phyloP scores from a whole-genome alignment of 2,797 vertebrate species.

The Bradypodion pumilum region DNA sequence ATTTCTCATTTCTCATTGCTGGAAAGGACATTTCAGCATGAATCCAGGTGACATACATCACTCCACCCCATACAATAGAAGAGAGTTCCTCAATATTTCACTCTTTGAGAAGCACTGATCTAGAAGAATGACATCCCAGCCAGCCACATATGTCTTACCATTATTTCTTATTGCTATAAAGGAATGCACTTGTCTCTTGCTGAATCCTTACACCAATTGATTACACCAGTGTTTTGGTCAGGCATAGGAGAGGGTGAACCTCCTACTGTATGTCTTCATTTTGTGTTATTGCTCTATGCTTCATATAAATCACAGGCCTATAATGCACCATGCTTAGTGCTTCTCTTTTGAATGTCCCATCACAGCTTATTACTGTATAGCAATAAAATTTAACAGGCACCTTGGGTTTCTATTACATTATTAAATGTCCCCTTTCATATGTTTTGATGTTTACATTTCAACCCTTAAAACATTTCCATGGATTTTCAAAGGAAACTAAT shows the following conservation, averaged over 20 bases:
- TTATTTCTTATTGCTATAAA: slow-evolving; percentile 15
- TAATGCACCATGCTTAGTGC: background rate
- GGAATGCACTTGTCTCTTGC: slow-evolving; percentile 4
- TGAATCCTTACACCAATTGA: slow-evolving; percentile 32
- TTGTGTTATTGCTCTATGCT: slow-evolving; percentile 11
- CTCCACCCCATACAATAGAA: background rate
- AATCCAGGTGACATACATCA: background rate
- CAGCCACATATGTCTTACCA: background rate
- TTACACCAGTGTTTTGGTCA: slow-evolving; percentile 34
- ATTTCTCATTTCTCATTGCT: background rate
- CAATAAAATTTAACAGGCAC: slow-evolving; percentile 28
- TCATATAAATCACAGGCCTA: slow-evolving; percentile 37
- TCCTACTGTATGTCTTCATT: slow-evolving; percentile 22
- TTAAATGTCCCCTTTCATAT: slow-evolving; percentile 27
- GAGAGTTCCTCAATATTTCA: background rate
- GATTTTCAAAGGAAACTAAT: slow-evolving; percentile 18
- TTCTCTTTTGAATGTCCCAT: slow-evolving; percentile 16
- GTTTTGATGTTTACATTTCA: slow-evolving; percentile 5
- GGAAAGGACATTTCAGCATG: background rate
- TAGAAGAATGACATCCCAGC: slow-evolving; percentile 9
- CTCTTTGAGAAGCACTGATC: background rate
- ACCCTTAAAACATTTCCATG: background rate
- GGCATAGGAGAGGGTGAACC: background rate
- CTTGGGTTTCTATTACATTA: slow-evolving; percentile 39
- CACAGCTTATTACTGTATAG: slow-evolving; percentile 12